Base-by-base conservation (phyloP, 2,888 invertebrate species). In the Neoaliturus tenellus region DNA sequence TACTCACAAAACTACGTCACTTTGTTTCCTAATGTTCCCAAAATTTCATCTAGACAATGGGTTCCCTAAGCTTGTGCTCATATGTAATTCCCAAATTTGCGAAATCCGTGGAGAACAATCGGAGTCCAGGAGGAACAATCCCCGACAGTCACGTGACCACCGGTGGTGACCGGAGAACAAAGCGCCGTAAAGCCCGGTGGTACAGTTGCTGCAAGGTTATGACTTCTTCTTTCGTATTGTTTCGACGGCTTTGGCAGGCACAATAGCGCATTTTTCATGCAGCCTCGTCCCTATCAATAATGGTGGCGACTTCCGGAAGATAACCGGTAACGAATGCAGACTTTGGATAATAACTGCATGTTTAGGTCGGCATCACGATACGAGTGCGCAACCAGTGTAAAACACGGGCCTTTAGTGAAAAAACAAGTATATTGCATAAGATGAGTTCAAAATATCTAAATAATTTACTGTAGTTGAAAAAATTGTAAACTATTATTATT, bases 191-290 rank as follows among this genome's bases (percentile, higher is more conserved):
- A 14, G 17, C 44, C n/a, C n/a, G n/a, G n/a, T n/a, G n/a, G 51
- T 51, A 12, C 28, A 62, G 62, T 31, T 3, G 62, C 6, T 14
- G 28, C 62, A 28, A 62, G 62, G 62, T 31, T 62, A 62, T 62
- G 62, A 28, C 62, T 25, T 62, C 55, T 55, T 55, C 55, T 55
- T 8, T 12, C 23, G 55, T 55, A 23, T 31, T 31, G 28, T 62
- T 62, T 14, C 28, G 23, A 28, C 23, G 62, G 62, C 14, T 28
- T 62, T 31, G 62, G 62, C 31, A 14, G 3, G 25, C 12, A 62
- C 62, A 62, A 62, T 62, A 17, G 6, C 5, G 31, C 62, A 62
- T 62, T 62, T 62, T 62, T 62, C 62, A 62, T 62, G 25, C 62
- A 62, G 31, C 62, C 62, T 62, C 31, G 62, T 14, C 62, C 62